phyloP scores from a whole-genome alignment of 2,113 vertebrate genomes.

The Lates calcarifer region DNA sequence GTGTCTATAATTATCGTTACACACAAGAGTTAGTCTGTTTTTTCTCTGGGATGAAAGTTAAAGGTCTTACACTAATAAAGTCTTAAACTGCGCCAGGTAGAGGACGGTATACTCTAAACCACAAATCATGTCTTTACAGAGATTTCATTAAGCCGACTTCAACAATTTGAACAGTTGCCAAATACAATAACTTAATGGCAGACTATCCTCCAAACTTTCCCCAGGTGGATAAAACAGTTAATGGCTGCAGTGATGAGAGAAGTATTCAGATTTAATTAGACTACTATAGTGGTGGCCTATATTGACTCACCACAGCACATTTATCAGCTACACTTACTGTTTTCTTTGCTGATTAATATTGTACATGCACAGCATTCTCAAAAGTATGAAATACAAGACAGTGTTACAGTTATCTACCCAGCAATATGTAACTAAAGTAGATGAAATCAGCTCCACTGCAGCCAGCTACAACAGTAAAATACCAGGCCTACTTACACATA shows the following conservation, averaged over 20 bases:
- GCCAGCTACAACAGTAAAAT: too few species aligned
- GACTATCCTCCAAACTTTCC: constrained; percentile 4
- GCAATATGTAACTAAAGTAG: not conserved
- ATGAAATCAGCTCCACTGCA: not conserved
- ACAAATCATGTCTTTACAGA: constrained; percentile 16
- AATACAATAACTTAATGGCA: constrained; percentile 1
- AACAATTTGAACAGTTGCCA: constrained; percentile 26
- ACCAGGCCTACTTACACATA: too few species aligned
- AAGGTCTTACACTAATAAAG: not conserved
- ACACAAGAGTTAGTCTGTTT: not conserved
- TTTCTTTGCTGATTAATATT: not conserved
- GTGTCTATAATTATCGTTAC: not conserved
- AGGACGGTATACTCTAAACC: not conserved
- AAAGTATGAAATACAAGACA: not conserved
- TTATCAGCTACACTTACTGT: not conserved
- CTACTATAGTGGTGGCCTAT: not conserved
- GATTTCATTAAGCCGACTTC: not conserved
- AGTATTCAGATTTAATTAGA: not conserved
- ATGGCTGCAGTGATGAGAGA: not conserved
- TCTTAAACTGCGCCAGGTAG: not conserved
- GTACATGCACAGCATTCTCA: not conserved
- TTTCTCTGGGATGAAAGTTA: not conserved
- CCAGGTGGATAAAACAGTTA: not conserved
- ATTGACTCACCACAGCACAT: not conserved
- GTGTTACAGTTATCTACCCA: not conserved